A percentile compares a stretch with the other conserved stretches of the same genome.
Conservation (phyloP, 1,140 invertebrate species). For the Zaprionus nigranus region DNA sequence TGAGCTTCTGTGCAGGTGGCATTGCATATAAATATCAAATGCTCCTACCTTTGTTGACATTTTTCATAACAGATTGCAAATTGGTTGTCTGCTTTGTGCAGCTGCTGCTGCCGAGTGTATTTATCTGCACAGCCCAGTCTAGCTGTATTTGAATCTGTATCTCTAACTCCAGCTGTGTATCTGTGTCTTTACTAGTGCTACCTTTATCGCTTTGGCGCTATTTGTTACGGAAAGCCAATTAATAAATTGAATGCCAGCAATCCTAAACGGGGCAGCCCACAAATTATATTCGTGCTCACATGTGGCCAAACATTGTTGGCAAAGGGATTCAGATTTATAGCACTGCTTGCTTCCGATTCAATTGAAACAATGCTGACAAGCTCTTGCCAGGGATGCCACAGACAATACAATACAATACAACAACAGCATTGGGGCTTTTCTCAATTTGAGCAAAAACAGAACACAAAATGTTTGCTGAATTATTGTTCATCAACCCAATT, state of each 20-base stretch:
- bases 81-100: slow-evolving; percentile 63
- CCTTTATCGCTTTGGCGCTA: slow-evolving; percentile 1
- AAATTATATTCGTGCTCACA: slow-evolving; percentile 37
- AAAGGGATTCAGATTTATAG: slow-evolving; percentile 25
- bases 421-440: not conserved
- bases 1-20: slow-evolving; percentile 44
- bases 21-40: slow-evolving; percentile 69
- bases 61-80: slow-evolving; percentile 79
- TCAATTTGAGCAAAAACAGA: not conserved
- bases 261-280: slow-evolving; percentile 14
- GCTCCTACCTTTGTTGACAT: slow-evolving; percentile 59
- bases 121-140: slow-evolving; percentile 6
- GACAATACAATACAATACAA: no score
- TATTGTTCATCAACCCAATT: no score
- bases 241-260: slow-evolving; percentile 46
- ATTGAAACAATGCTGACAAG: slow-evolving; percentile 9
- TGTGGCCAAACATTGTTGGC: slow-evolving; percentile 17
- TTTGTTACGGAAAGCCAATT: slow-evolving; percentile 32
- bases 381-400: not conserved
- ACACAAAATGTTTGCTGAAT: no score
- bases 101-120: slow-evolving; percentile 48
- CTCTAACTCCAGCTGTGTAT: not conserved
- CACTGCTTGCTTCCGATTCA: not conserved
- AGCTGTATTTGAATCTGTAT: not conserved
- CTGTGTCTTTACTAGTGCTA: not conserved